Base-by-base conservation (phyloP, 2,888 invertebrate genomes). In the Metalampra italica region DNA sequence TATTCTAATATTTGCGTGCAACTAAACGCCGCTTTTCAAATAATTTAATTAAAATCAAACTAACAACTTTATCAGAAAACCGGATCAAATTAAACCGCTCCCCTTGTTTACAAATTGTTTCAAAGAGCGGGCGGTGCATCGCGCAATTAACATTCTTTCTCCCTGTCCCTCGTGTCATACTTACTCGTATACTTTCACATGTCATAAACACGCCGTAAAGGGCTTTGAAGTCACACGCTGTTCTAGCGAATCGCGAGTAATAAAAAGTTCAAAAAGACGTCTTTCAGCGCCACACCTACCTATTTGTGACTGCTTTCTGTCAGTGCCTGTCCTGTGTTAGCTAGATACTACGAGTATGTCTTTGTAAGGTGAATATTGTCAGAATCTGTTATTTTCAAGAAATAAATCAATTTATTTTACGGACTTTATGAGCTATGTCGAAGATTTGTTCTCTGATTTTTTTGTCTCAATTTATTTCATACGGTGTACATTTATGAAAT, bases 61-160 rank as follows among this genome's bases (percentile, higher is more conserved):
- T 8, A 53, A 54, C 64, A 64, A 60, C 59, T 64, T 62, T 59
- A 57, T 57, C 51, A 51, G 29, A 51, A 42, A 53, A 60, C 61
- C 58, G 59, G 66, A 66, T 64, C 66, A 75, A 78, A 78, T 78
- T 78, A 77, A 78, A 78, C 76, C 68, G 58, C 53, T 8, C 73
- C 79, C 78, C 74, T 59, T 78, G 77, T 80, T 78, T 78, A 79
- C 66, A 57, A 62, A 68, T 66, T 62, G 72, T 78, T 77, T 78
- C 76, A 74, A 71, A 76, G 78, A 72, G 69, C 51, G 56, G 60
- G 69, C 51, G 56, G 60, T 54, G 52, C 59, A 52, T 60, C 66
- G 68, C 62, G 68, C 73, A 80, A 79, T 81, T 80, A 80, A 79
- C 62, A 71, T 74, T 72, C 66, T 51, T 66, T 60, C 52, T 60